Percentiles rank a stretch among this genome's conserved stretches.
These are phyloP conservation scores for Hymenochirus boettgeri DNA, from an alignment of 2,113 vertebrate species.

Conservation along the genomic window DNA sequence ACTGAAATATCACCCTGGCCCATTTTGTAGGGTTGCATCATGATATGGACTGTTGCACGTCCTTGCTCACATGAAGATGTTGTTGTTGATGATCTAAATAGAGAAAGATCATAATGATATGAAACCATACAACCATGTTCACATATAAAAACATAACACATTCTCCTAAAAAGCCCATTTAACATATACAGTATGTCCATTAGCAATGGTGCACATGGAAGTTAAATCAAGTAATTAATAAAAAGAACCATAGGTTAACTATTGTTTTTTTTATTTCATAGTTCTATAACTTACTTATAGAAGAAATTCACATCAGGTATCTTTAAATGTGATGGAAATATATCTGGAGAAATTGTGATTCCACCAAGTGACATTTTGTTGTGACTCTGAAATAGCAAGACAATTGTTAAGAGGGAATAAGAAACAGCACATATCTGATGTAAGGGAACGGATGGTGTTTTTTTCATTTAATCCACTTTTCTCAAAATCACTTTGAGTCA, in stretches of 20 bases:
- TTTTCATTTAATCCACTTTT: too few species aligned
- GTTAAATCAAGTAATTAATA: too few species aligned
- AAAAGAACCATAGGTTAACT: too few species aligned
- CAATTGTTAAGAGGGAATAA: too few species aligned
- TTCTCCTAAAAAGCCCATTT: background rate
- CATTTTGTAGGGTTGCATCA: conserved; percentile 76
- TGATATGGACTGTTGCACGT: conserved; percentile 81
- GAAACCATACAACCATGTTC: background rate
- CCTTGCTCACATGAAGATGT: conserved; percentile 85
- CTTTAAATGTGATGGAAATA: conserved; percentile 68
- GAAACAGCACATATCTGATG: background rate
- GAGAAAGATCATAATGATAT: conserved; percentile 13
- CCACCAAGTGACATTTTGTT: conserved; percentile 67
- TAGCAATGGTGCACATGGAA: too few species aligned
- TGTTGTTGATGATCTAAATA: conserved; percentile 72
- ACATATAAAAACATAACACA: too few species aligned
- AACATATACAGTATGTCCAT: conserved; percentile 1
- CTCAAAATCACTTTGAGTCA: too few species aligned
- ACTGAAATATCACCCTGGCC: conserved; percentile 76
- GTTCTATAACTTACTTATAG: conserved; percentile 87
- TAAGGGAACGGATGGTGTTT: too few species aligned
- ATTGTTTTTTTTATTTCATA: too few species aligned
- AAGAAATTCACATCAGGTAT: conserved; percentile 85
- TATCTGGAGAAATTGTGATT: conserved; percentile 67
- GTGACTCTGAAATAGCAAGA: conserved; percentile 72